Percentiles rank a stretch among this genome's conserved stretches.
phyloP scores from a whole-genome alignment of 2,113 vertebrate species.

The Marmota monax region DNA sequence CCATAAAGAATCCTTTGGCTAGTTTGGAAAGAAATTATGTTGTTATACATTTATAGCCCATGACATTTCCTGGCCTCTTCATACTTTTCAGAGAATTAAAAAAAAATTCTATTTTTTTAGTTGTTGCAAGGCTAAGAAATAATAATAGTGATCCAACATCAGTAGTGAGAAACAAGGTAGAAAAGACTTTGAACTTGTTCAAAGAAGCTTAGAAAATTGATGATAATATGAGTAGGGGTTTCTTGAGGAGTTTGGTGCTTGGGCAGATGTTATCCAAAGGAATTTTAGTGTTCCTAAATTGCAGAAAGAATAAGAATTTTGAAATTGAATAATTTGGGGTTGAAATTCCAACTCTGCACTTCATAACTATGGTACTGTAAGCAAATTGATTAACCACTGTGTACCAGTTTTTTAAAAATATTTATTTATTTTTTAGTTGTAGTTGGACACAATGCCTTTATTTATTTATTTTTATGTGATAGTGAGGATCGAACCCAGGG shows the following conservation, averaged over 20 bases:
- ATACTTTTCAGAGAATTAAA: background rate
- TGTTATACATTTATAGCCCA: background rate
- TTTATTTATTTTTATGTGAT: no score
- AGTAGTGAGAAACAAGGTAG: background rate
- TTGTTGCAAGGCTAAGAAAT: background rate
- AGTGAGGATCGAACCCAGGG: no score
- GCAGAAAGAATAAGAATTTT: background rate
- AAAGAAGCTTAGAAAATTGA: background rate
- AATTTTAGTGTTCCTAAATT: background rate
- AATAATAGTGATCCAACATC: background rate
- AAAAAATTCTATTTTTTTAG: background rate
- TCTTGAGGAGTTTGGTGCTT: background rate
- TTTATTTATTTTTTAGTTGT: no score
- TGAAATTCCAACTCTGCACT: background rate
- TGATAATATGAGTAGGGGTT: background rate
- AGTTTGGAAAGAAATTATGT: background rate
- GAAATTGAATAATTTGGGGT: background rate
- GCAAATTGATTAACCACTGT: background rate
- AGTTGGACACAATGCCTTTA: no score
- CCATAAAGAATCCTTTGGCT: background rate
- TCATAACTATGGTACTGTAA: background rate
- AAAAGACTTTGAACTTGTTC: background rate
- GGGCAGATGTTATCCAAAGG: background rate
- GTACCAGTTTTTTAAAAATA: background rate
- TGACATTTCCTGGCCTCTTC: background rate